A percentile compares a stretch with the other conserved stretches of the same genome.
These are phyloP conservation scores for Gobio gobio DNA, from an alignment of 2,113 vertebrate species.

Conservation along the genomic window DNA sequence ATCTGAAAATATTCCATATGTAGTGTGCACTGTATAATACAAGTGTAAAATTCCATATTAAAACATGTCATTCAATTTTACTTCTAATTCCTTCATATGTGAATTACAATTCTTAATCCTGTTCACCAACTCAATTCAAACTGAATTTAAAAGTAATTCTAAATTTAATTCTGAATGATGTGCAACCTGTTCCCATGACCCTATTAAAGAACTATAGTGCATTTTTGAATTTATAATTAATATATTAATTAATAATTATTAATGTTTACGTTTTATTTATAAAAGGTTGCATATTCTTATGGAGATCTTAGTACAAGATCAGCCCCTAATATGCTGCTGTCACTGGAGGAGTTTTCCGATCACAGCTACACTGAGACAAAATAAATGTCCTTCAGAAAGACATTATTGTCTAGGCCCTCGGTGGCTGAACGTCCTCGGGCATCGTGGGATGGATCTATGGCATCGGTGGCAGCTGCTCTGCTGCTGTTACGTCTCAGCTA, in stretches of 20 bases:
- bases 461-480: slow-evolving; percentile 27
- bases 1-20: not conserved
- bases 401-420: not conserved
- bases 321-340: not conserved
- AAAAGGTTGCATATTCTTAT: not conserved
- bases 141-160: not conserved
- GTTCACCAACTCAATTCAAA: not conserved
- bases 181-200: not conserved
- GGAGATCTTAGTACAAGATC: not conserved
- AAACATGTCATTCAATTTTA: too few species aligned
- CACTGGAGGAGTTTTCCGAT: not conserved
- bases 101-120: not conserved
- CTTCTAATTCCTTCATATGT: not conserved
- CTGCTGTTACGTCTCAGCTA: slow-evolving; percentile 36
- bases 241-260: not conserved
- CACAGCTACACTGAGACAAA: not conserved
- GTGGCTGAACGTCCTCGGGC: not conserved
- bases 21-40: not conserved
- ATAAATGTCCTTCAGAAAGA: slow-evolving; percentile 13
- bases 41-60: too few species aligned
- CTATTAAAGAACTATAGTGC: not conserved
- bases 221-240: not conserved
- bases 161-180: not conserved
- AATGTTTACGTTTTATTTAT: too few species aligned
- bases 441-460: not conserved